A percentile compares a stretch with the other conserved stretches of the same genome.
Evolutionary conservation across 2,888 invertebrate genomes (phyloP).

Genomic region (Callyntrura sp.): DNA sequence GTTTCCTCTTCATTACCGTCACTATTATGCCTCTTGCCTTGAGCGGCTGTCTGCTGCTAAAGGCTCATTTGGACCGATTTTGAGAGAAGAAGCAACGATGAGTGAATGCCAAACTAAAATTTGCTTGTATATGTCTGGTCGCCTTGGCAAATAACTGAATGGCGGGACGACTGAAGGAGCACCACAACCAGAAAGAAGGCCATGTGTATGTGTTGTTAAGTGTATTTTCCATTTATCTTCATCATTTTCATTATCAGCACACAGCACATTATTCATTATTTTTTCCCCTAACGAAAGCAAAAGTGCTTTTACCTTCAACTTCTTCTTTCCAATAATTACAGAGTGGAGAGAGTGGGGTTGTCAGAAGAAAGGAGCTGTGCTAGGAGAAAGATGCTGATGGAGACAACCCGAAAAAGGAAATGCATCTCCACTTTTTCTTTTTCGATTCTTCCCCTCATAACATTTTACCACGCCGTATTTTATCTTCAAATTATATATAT

Average conservation of each 20-base stretch:
- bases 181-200: no score
- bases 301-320: background rate
- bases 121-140: no score
- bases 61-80: slow-evolving; percentile 23
- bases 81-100: background rate
- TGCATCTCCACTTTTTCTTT: slow-evolving; percentile 11
- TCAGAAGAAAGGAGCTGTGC: background rate
- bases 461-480: background rate
- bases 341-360: background rate
- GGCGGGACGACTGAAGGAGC: background rate
- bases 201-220: background rate
- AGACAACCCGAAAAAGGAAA: slow-evolving; percentile 18
- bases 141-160: background rate
- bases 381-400: background rate
- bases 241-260: background rate
- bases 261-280: background rate
- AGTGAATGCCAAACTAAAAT: background rate
- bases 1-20: slow-evolving; percentile 11
- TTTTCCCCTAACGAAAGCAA: background rate
- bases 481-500: no score
- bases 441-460: background rate
- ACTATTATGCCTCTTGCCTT: background rate
- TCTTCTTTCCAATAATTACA: background rate
- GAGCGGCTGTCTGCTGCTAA: slow-evolving; percentile 5
- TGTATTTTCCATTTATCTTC: slow-evolving; percentile 41